A percentile compares a stretch with the other conserved stretches of the same genome.
These are phyloP conservation scores for Ochropacha duplaris DNA, from an alignment of 2,888 invertebrate species.

Conservation along the genomic window DNA sequence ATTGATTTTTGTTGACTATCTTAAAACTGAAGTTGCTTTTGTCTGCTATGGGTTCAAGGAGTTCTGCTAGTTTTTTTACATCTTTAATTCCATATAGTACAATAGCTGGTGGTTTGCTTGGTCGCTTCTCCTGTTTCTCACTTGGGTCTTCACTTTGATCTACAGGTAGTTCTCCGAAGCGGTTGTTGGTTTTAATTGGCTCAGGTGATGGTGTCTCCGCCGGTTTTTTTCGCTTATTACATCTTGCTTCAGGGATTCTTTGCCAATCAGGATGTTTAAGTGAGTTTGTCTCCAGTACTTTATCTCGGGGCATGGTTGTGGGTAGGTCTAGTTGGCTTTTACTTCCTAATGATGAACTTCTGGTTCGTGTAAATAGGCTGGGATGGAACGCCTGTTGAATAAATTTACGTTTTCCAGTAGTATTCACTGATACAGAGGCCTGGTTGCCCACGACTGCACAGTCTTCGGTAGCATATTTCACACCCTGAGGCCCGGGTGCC, in stretches of 20 bases:
- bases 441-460: background rate
- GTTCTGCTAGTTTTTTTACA: no score
- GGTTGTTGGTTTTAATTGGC: background rate
- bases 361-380: conserved; percentile 20
- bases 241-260: background rate
- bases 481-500: no score
- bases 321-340: background rate
- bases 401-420: background rate
- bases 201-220: background rate
- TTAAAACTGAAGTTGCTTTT: no score
- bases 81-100: background rate
- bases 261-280: background rate
- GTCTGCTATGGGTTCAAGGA: no score
- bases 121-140: background rate
- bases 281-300: background rate
- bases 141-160: background rate
- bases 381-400: background rate
- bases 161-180: background rate
- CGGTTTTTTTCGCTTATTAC: background rate
- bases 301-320: background rate
- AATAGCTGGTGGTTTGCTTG: background rate
- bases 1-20: no score
- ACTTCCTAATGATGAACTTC: background rate
- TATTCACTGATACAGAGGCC: background rate
- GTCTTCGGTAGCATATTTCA: no score